Evolutionary conservation across 2,888 invertebrate species (phyloP), one percentile per base, ranked within the genome.

Genomic region (Bombyx huttoni): DNA sequence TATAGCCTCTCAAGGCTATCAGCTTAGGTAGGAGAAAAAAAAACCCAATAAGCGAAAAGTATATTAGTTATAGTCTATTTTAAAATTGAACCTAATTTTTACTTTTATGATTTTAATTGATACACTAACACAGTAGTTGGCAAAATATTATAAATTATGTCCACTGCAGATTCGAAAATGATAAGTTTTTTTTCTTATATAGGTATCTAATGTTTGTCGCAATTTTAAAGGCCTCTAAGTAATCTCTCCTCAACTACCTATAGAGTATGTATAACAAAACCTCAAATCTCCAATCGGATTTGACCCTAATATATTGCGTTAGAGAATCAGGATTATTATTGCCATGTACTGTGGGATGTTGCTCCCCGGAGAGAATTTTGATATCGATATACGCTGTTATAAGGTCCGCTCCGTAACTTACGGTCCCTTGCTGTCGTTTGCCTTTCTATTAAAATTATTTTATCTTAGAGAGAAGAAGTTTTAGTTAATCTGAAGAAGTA

Each of bases 381-480:
- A 65, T 66, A 68, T 65, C 67, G 65, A 69, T 68, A 70, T 65
- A 65, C 57, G 62, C 60, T 60, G 61, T 70, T 66, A 67, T 62
- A 63, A 58, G 57, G 63, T 63, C 63, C 61, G 63, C 60, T 62
- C 64, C 64, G 63, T 70, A 67, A 71, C 72, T 71, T 65, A 62
- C 49, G 61, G 62, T 68, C 72, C 73, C 74, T 59, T 51, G 65
- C 52, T 60, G 60, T 63, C 62, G 57, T 64, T 75, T 65, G 63
- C 59, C 57, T 61, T 62, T 65, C 67, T 65, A 68, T 70, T 71
- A 68, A 63, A 66, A 74, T 73, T 64, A 40, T 40, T 40, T 40
- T 40, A 40, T 12, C 40, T 40, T 40, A 33, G 2, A 40, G 8
- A 33, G 8, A 40, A 40, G 2, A 40, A 40, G 40, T 10, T 40